These are phyloP conservation scores for Prolemur simus DNA, from an alignment of 2,113 vertebrate species.

Conservation along the genomic window DNA sequence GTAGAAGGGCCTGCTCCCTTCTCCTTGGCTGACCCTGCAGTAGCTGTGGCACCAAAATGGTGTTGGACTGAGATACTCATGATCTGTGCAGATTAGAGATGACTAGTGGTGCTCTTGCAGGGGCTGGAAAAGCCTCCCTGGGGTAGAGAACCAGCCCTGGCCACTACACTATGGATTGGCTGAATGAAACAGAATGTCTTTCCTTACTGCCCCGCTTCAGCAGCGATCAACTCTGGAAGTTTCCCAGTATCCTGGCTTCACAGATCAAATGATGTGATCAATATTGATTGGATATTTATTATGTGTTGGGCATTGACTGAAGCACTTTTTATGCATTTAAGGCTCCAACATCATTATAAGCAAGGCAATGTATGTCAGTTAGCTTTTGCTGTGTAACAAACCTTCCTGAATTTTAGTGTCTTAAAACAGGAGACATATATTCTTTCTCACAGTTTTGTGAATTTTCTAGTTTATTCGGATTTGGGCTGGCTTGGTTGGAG, in stretches of 20 bases:
- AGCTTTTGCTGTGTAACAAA: background rate
- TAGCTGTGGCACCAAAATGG: background rate
- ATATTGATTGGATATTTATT: background rate
- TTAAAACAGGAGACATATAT: background rate
- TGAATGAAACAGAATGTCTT: background rate
- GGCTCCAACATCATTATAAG: background rate
- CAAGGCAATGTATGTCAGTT: background rate
- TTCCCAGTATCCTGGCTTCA: background rate
- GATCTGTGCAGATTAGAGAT: background rate
- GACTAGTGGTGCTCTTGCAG: background rate
- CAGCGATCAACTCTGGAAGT: background rate
- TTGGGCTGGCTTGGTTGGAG: background rate
- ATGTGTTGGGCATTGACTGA: background rate
- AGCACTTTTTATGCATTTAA: background rate
- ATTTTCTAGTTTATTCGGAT: background rate
- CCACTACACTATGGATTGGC: background rate
- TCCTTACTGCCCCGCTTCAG: background rate
- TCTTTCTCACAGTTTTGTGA: background rate
- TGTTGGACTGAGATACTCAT: background rate
- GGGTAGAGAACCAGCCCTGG: background rate
- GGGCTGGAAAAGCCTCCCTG: background rate
- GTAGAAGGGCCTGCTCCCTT: background rate
- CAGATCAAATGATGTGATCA: background rate
- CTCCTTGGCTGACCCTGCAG: background rate
- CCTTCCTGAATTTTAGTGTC: background rate